phyloP scores from a whole-genome alignment of 2,888 invertebrate species.

The Micoletzkya japonica region DNA sequence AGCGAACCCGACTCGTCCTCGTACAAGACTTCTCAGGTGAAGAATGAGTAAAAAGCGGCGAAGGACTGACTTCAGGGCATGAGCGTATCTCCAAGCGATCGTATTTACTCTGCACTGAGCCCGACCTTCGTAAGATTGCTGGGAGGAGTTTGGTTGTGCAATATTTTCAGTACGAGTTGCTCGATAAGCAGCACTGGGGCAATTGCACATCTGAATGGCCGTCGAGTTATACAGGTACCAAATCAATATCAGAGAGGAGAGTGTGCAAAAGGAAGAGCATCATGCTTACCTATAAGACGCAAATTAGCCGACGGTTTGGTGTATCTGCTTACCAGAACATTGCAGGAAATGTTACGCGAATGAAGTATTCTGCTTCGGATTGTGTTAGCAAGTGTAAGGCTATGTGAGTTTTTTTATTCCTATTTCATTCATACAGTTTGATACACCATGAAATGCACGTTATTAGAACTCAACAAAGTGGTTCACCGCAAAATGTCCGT shows the following conservation, averaged over 20 bases:
- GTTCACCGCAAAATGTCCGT: not conserved
- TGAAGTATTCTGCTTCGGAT: conserved; percentile 21
- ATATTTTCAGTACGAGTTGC: conserved; percentile 17
- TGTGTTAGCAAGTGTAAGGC: conserved; percentile 29
- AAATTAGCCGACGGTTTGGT: not conserved
- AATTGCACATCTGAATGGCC: conserved; percentile 24
- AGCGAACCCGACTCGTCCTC: conserved; percentile 42
- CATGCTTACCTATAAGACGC: not conserved
- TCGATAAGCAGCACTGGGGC: conserved; percentile 27
- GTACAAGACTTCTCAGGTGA: conserved; percentile 18
- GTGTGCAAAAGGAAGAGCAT: not conserved
- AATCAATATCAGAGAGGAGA: no score
- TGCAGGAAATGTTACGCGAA: conserved; percentile 1
- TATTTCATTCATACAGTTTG: not conserved
- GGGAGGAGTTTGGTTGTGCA: not conserved
- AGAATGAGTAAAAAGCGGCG: not conserved
- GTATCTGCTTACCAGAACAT: not conserved
- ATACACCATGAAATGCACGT: not conserved
- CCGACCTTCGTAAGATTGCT: conserved; percentile 16
- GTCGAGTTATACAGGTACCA: no score
- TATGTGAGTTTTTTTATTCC: not conserved
- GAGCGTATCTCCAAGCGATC: conserved; percentile 22
- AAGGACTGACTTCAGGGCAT: conserved; percentile 4
- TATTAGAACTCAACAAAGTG: not conserved
- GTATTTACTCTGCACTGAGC: conserved; percentile 22